phyloP scores from a whole-genome alignment of 2,113 vertebrate species.

The Notarius lentiginosus region DNA sequence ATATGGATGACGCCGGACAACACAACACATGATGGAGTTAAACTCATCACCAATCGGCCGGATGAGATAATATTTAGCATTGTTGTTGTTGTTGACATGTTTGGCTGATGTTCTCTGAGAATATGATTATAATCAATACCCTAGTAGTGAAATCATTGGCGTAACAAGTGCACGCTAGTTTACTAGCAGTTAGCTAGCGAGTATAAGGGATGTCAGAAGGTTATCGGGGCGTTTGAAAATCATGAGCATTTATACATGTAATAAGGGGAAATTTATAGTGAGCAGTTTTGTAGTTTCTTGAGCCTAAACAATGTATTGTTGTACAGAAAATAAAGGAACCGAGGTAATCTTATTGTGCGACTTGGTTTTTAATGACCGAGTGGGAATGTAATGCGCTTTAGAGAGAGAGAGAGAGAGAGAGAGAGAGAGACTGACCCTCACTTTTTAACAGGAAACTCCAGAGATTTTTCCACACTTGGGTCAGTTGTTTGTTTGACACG shows the following conservation, averaged over 20 bases:
- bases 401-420: not conserved
- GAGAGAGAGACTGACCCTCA: not conserved
- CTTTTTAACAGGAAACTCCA: slow-evolving; percentile 7
- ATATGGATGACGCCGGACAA: no score
- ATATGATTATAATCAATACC: not conserved
- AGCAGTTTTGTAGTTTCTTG: not conserved
- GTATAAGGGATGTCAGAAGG: not conserved
- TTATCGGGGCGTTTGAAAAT: no score
- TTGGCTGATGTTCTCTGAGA: not conserved
- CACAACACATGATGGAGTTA: no score
- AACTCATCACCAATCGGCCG: no score
- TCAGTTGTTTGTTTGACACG: slow-evolving; percentile 22
- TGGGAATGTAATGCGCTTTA: not conserved
- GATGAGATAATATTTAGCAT: no score
- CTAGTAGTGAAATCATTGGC: not conserved
- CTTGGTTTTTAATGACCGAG: not conserved
- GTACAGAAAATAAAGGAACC: no score
- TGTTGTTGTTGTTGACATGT: not conserved
- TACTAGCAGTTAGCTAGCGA: not conserved
- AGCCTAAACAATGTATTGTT: not conserved
- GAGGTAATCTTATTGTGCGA: no score
- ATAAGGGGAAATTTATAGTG: not conserved
- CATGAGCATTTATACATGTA: not conserved
- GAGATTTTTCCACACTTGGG: not conserved
- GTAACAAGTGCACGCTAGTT: not conserved